phyloP scores from a whole-genome alignment of 2,797 vertebrate genomes.

The Pantherophis vulpinus region DNA sequence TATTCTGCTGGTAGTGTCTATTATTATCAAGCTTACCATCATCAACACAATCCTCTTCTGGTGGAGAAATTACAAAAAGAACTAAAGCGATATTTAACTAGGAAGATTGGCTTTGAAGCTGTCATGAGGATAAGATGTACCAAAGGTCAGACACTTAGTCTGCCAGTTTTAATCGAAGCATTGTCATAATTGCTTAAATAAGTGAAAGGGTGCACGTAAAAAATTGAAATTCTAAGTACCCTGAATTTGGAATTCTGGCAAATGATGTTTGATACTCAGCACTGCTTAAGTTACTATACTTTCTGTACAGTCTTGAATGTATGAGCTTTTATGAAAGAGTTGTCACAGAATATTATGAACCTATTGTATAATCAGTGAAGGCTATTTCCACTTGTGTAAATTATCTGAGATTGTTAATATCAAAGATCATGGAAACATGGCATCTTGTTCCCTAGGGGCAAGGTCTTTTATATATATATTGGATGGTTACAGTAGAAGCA shows the following conservation, averaged over 20 bases:
- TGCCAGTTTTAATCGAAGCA: not conserved
- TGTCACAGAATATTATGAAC: not conserved
- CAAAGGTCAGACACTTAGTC: conserved; percentile 79
- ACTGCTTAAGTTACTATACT: not conserved
- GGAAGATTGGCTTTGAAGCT: conserved; percentile 96
- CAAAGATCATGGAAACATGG: not conserved
- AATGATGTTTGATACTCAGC: not conserved
- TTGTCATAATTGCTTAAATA: not conserved
- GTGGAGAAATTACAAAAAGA: conserved; percentile 91
- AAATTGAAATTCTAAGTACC: not conserved
- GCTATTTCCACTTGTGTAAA: not conserved
- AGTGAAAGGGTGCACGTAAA: not conserved
- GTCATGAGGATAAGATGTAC: conserved; percentile 99
- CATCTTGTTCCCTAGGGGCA: not conserved
- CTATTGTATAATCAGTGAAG: not conserved
- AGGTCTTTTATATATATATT: not conserved
- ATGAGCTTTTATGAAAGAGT: not conserved
- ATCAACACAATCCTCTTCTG: conserved; percentile 88
- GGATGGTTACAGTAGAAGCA: not conserved
- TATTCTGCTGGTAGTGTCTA: conserved; percentile 95
- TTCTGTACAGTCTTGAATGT: not conserved
- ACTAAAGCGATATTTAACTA: conserved; percentile 89
- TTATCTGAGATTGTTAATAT: not conserved
- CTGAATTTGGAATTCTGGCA: not conserved
- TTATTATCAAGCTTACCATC: conserved; percentile 93